Evolutionary conservation across 2,888 invertebrate species (phyloP).

Genomic region (Panorpa germanica): DNA sequence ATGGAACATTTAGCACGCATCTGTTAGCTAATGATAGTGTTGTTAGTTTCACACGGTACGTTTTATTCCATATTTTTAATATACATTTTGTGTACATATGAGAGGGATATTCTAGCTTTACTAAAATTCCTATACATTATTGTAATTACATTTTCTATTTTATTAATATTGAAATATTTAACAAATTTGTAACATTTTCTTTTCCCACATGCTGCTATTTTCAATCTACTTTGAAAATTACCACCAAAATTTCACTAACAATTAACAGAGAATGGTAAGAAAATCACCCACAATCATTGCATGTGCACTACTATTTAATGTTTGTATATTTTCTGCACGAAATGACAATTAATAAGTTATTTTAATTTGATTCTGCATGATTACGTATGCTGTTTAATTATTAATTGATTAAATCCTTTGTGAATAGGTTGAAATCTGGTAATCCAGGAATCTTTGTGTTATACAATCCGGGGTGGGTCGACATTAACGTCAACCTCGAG

Average conservation of each 20-base stretch:
- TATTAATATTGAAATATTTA: conserved; percentile 5
- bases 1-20: conserved; percentile 31
- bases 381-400: conserved; percentile 4
- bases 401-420: conserved; percentile 10
- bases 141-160: too few species aligned
- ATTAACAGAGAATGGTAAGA: conserved; percentile 11
- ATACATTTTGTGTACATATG: too few species aligned
- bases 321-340: too few species aligned
- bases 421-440: conserved; percentile 44
- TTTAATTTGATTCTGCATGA: conserved; percentile 1
- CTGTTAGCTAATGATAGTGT: conserved; percentile 31
- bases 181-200: not conserved
- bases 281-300: not conserved
- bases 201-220: not conserved
- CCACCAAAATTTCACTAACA: conserved; percentile 1
- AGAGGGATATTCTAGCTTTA: too few species aligned
- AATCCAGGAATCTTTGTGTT: conserved; percentile 58
- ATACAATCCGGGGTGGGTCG: conserved; percentile 37
- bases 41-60: conserved; percentile 50
- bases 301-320: too few species aligned
- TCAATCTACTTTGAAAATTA: too few species aligned
- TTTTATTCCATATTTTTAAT: conserved; percentile 8
- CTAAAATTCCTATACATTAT: too few species aligned
- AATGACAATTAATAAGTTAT: conserved; percentile 1
- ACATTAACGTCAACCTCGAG: conserved; percentile 34